Conservation (phyloP, 2,797 vertebrate genomes). For the Esox lucius region DNA sequence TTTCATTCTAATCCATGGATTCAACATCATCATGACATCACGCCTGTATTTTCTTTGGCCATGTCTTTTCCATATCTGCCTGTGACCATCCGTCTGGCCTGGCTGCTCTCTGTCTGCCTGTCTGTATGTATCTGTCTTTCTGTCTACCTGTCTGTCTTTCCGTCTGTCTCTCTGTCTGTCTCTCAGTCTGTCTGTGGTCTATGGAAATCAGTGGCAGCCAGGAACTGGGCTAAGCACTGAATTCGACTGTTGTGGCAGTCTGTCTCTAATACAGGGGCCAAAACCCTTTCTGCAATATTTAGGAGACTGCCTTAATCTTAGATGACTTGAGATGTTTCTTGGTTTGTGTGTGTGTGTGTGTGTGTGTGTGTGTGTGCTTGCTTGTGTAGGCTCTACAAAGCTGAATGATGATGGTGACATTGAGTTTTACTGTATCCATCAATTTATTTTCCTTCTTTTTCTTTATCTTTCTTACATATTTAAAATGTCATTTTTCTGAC, state of each 20-base stretch:
- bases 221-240: slow-evolving; percentile 66
- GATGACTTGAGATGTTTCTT: slow-evolving; percentile 61
- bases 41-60: slow-evolving; percentile 36
- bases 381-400: slow-evolving; percentile 27
- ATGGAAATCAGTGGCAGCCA: slow-evolving; percentile 56
- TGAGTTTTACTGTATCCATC: not conserved
- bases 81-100: slow-evolving; percentile 30
- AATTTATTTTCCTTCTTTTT: not conserved
- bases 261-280: slow-evolving; percentile 90
- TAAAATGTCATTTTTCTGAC: not conserved
- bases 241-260: slow-evolving; percentile 87
- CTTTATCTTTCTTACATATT: not conserved
- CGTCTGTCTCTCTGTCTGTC: slow-evolving; percentile 4
- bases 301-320: slow-evolving; percentile 95
- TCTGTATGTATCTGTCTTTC: slow-evolving; percentile 17
- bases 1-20: slow-evolving; percentile 55
- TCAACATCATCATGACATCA: slow-evolving; percentile 46
- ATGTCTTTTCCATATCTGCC: slow-evolving; percentile 41
- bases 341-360: slow-evolving; percentile 46
- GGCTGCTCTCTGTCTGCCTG: slow-evolving; percentile 32
- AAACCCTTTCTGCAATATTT: slow-evolving; percentile 96
- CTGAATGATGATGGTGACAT: not conserved
- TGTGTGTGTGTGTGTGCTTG: slow-evolving; percentile 28
- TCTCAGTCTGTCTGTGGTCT: slow-evolving; percentile 67
- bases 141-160: slow-evolving; percentile 19